Percentiles rank a stretch among this genome's conserved stretches.
Conservation (phyloP, 2,797 vertebrate genomes). For the Poeciliopsis paucimaculata region DNA sequence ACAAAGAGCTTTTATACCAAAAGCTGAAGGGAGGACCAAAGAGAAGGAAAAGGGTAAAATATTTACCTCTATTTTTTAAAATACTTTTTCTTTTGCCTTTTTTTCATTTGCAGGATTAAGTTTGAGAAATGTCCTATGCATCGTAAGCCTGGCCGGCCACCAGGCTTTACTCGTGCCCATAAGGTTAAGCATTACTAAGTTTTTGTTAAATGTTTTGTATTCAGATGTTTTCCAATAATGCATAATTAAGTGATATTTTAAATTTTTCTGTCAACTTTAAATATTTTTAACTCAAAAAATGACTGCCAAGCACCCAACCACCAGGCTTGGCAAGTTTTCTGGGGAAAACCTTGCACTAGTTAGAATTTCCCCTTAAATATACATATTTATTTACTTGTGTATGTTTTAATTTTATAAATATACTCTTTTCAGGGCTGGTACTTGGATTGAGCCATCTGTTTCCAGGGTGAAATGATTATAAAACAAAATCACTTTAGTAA, state of each 20-base stretch:
- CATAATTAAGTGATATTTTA: no score
- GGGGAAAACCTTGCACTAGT: no score
- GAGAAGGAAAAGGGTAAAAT: slow-evolving; percentile 91
- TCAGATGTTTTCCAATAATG: no score
- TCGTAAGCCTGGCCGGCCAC: no score
- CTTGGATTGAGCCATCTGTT: neutral
- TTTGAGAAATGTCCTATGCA: slow-evolving; percentile 25
- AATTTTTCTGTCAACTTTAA: no score
- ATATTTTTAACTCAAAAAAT: no score
- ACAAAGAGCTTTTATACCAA: slow-evolving; percentile 93
- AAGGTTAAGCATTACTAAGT: no score
- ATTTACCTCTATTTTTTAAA: slow-evolving; percentile 29
- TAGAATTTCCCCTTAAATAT: slow-evolving; percentile 13
- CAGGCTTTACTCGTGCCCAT: no score
- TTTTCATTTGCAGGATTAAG: slow-evolving; percentile 19
- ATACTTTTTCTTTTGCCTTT: slow-evolving; percentile 8
- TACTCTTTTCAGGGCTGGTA: neutral
- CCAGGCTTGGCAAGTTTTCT: no score
- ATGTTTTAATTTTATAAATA: neutral
- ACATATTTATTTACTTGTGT: neutral
- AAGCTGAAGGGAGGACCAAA: slow-evolving; percentile 91
- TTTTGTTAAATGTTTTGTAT: no score
- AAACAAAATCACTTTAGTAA: neutral
- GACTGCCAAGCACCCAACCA: no score
- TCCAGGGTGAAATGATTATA: neutral